Evolutionary conservation across 2,113 vertebrate species (phyloP).

Genomic region (Bos indicus): DNA sequence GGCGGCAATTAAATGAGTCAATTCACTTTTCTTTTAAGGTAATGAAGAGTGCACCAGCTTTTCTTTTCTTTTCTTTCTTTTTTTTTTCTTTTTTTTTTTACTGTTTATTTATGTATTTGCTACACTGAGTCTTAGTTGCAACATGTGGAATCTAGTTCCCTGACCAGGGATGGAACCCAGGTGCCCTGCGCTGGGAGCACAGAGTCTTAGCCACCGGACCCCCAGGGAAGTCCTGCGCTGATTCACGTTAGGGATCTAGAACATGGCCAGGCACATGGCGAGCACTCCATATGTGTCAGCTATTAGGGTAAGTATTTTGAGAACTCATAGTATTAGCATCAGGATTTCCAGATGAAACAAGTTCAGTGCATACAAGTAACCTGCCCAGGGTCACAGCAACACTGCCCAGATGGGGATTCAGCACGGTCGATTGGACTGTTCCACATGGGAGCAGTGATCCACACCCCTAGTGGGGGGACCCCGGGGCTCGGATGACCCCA

Average conservation of each 20-base stretch:
- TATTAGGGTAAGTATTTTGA: neutral
- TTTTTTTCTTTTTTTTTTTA: neutral
- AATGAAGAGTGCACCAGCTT: neutral
- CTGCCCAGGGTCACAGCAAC: neutral
- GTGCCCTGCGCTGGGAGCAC: neutral
- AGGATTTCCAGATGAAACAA: neutral
- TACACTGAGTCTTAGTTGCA: neutral
- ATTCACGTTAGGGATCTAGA: neutral
- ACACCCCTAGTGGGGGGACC: neutral
- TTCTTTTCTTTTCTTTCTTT: neutral
- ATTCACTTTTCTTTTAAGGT: neutral
- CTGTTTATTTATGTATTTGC: neutral
- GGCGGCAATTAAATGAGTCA: neutral
- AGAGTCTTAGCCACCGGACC: neutral
- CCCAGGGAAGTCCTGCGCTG: neutral
- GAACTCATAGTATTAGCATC: neutral
- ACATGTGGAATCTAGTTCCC: neutral
- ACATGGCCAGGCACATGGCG: neutral
- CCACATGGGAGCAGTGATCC: neutral
- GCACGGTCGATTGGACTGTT: fast-evolving
- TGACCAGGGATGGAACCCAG: neutral
- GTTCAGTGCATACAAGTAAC: neutral
- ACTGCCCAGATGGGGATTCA: neutral
- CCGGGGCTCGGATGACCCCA: neutral
- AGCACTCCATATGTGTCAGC: neutral